These are phyloP conservation scores for Calameuta pallipes DNA, from an alignment of 2,888 invertebrate genomes.

Conservation along the genomic window DNA sequence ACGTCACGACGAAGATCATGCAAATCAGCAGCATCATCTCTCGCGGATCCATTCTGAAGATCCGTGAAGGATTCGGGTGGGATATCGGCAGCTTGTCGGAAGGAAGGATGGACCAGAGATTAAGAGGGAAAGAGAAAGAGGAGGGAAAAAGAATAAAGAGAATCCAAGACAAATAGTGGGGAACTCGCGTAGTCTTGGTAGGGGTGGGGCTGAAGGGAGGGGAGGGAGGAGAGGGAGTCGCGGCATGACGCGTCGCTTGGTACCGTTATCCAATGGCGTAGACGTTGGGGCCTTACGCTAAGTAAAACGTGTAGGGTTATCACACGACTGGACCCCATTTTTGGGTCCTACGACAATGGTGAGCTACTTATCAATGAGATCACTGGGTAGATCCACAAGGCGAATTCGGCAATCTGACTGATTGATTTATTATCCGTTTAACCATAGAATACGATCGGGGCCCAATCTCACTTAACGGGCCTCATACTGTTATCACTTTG, in stretches of 20 bases:
- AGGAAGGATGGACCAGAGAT: constrained; percentile 17
- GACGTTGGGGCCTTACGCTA: constrained; percentile 23
- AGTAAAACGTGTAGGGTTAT: constrained; percentile 12
- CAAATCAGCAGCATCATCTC: constrained; percentile 40
- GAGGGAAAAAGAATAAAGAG: background rate
- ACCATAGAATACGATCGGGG: background rate
- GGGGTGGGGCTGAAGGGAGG: constrained; percentile 27
- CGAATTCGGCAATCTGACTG: constrained; percentile 44
- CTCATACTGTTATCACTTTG: background rate
- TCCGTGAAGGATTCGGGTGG: constrained; percentile 43
- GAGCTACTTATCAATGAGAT: constrained; percentile 63
- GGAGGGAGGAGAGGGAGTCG: constrained; percentile 32
- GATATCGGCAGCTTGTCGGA: constrained; percentile 43
- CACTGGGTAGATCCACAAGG: constrained; percentile 52
- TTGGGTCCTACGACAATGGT: constrained; percentile 57
- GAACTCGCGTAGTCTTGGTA: constrained; percentile 9
- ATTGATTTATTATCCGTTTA: constrained; percentile 2
- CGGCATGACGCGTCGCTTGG: constrained; percentile 55
- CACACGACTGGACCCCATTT: constrained; percentile 28
- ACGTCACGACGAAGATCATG: constrained; percentile 52
- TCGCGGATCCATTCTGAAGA: constrained; percentile 16
- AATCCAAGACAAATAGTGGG: background rate
- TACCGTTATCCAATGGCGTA: constrained; percentile 63
- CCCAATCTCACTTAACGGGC: background rate
- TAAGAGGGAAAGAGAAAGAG: constrained; percentile 1